phyloP scores from a whole-genome alignment of 2,888 invertebrate genomes.

The Horisme vitalbata region DNA sequence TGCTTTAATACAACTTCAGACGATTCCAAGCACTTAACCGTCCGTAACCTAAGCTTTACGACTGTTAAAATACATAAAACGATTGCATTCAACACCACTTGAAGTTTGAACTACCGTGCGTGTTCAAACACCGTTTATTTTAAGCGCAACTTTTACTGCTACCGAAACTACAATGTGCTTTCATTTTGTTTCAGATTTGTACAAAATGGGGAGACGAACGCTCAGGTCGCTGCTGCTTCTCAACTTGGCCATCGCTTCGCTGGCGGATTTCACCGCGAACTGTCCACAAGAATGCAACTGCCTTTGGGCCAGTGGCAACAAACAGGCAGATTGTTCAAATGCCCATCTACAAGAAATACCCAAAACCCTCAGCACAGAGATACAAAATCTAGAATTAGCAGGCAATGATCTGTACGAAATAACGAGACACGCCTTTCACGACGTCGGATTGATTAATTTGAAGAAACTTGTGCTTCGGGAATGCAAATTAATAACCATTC shows the following conservation, averaged over 20 bases:
- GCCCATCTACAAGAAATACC: constrained; percentile 88
- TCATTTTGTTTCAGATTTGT: constrained; percentile 66
- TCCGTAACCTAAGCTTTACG: constrained; percentile 48
- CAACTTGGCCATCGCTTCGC: constrained; percentile 50
- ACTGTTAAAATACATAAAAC: constrained; percentile 54
- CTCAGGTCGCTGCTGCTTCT: constrained; percentile 52
- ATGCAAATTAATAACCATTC: constrained; percentile 88
- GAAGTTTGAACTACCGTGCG: constrained; percentile 40
- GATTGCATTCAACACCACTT: constrained; percentile 53
- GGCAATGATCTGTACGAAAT: constrained; percentile 87
- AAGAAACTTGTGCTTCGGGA: constrained; percentile 90
- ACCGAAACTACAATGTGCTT: constrained; percentile 29
- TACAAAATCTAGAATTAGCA: constrained; percentile 88
- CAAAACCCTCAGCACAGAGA: constrained; percentile 86
- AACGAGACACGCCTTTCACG: constrained; percentile 85
- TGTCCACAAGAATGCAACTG: constrained; percentile 89
- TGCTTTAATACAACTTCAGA: constrained; percentile 37
- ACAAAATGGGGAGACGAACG: constrained; percentile 58
- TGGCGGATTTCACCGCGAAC: constrained; percentile 81
- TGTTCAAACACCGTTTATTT: constrained; percentile 50
- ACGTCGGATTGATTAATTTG: constrained; percentile 88
- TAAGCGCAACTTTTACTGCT: constrained; percentile 30
- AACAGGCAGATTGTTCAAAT: constrained; percentile 90
- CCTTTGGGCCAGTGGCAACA: constrained; percentile 93
- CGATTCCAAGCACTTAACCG: constrained; percentile 37